Percentiles rank a stretch among this genome's conserved stretches.
Conservation (phyloP, 2,888 invertebrate species). For the Pandemis heparana region DNA sequence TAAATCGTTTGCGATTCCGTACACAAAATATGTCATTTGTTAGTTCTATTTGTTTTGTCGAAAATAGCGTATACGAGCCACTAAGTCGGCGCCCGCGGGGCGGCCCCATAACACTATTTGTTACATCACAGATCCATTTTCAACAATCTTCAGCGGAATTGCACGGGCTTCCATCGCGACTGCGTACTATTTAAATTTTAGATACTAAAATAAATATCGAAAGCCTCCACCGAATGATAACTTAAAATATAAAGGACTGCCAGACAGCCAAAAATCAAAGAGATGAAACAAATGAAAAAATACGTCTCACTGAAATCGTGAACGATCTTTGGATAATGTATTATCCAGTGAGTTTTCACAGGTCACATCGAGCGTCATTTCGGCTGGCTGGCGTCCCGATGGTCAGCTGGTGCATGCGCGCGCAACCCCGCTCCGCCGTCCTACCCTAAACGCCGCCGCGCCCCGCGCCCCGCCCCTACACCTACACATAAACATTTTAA, state of each 20-base stretch:
- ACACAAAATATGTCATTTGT: constrained; percentile 83
- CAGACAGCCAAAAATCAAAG: background rate
- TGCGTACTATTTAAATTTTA: constrained; percentile 21
- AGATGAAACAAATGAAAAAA: background rate
- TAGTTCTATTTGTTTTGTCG: constrained; percentile 62
- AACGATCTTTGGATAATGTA: background rate
- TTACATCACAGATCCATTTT: constrained; percentile 49
- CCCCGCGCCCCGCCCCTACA: constrained; percentile 55
- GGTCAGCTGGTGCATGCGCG: constrained; percentile 44
- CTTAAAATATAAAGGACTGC: background rate
- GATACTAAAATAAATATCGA: constrained; percentile 6
- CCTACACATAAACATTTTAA: constrained; percentile 50
- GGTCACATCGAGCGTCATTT: constrained; percentile 1
- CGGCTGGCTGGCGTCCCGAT: constrained; percentile 1
- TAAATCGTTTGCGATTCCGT: constrained; percentile 62
- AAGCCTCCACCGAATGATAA: constrained; percentile 16
- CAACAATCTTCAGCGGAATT: constrained; percentile 73
- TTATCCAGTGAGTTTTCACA: background rate
- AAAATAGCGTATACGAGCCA: constrained; percentile 52
- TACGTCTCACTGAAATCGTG: background rate
- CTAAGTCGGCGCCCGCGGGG: constrained; percentile 35
- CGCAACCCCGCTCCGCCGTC: constrained; percentile 71
- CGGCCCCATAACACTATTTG: constrained; percentile 37
- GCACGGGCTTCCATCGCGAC: constrained; percentile 55
- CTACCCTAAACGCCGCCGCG: constrained; percentile 71